Percentiles rank a stretch among this genome's conserved stretches.
Conservation (phyloP, 92 coral and sea anemone genomes). For the Parazoanthus atlanticus region DNA sequence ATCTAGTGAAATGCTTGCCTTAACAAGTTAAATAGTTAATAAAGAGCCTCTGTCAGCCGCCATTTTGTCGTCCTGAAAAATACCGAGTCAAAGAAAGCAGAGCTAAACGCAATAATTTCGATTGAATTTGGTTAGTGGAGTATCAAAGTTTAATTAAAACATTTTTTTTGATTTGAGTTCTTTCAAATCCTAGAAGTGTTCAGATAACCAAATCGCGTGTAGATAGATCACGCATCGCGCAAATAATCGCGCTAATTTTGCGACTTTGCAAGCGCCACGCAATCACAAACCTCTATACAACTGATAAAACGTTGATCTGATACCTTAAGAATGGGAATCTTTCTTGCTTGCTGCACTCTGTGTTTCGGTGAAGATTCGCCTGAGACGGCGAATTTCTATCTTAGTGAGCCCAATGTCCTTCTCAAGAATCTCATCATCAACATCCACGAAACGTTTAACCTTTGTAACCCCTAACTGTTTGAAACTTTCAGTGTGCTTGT, state of each 20-base stretch:
- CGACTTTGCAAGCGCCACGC: background rate
- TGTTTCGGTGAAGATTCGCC: constrained; percentile 18
- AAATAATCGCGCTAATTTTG: background rate
- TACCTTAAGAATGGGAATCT: constrained; percentile 21
- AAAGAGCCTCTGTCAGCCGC: constrained; percentile 11
- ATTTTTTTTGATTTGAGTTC: constrained; percentile 9
- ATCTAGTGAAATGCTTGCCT: constrained; percentile 11
- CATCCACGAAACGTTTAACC: constrained; percentile 37
- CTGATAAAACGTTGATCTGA: constrained; percentile 9
- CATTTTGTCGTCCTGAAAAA: constrained; percentile 8
- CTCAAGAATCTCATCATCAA: constrained; percentile 37
- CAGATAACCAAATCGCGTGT: background rate
- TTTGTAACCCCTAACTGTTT: constrained; percentile 37
- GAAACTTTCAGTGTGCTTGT: constrained; percentile 26
- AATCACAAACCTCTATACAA: constrained; percentile 22
- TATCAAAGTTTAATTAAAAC: constrained; percentile 12
- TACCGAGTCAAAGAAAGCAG: constrained; percentile 16
- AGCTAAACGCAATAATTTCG: constrained; percentile 13
- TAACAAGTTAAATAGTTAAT: constrained; percentile 10
- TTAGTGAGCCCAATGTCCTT: constrained; percentile 37
- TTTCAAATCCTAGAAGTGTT: background rate
- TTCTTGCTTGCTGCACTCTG: constrained; percentile 24
- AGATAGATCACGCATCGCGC: constrained; percentile 10
- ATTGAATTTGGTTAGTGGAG: constrained; percentile 8
- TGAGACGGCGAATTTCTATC: constrained; percentile 43